Base-by-base conservation (phyloP, 2,113 vertebrate species). In the Malurus alboscapulatus region DNA sequence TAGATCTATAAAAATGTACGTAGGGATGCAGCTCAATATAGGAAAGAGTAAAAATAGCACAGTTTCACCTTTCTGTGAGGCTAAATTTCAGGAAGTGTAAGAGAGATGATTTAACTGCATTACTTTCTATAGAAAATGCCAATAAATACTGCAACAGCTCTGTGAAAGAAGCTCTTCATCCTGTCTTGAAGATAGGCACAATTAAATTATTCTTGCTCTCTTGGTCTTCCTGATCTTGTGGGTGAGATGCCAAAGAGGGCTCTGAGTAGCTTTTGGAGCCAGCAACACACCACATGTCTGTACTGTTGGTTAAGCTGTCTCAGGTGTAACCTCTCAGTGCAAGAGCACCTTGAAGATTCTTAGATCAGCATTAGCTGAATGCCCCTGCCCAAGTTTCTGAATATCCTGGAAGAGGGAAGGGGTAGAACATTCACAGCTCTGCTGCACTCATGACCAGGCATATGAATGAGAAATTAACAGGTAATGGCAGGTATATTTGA, bases 41-140 rank as follows among this genome's bases (percentile, higher is more conserved):
- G 25, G 27, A 69, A 91, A 57, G 15, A 74, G 16, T 63, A 53
- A 94, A 94, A 90, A 78, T 59, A 92, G 16, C 25, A 47, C 15
- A 67, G 22, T 24, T 89, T 58, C 14, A 51, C 27, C 47, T 48
- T 87, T 71, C 67, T 74, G 20, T 7, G 3, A 34, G 45, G n/a
- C 44, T 76, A 48, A 21, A 59, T 77, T 88, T 92, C 59, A 80
- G 75, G 40, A 83, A 61, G 32, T 27, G 45, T 81, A 29, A 42
- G 40, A 78, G 30, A 76, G 5, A 4, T n/a, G 3, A 42, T 85
- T 85, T 92, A 85, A 21, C 44, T 14, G 1, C 25, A 29, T 12
- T 59, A 15, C 26, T 67, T 73, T 77, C 59, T 55, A 17, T 7
- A 50, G n/a, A 90, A 83, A 87, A 80, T 45, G 17, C n/a, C 40